Evolutionary conservation across 2,888 invertebrate genomes (phyloP), one percentile per base, ranked within the genome.

Genomic region (Archaeoteleia sp.): DNA sequence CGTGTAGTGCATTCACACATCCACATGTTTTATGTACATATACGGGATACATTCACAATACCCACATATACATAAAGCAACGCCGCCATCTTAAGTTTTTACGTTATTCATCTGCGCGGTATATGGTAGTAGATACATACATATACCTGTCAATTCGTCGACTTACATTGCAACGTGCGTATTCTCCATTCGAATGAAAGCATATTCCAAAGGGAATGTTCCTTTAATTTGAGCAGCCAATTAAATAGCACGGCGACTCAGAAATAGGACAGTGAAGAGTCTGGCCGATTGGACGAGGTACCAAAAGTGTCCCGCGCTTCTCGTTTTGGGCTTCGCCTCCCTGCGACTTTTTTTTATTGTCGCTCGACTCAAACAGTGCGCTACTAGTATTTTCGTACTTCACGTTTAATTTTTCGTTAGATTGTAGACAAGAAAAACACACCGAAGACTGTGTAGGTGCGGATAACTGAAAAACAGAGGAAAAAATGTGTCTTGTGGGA

Each of bases 81-180:
- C 48, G 54, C 25, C 57, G 58, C 66, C 66, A 66, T 66, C 66
- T 66, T 66, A 42, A 66, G 42, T 58, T 60, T 66, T 53, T 66
- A 46, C 54, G 53, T 58, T 66, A 58, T 60, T 66, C 54, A 66
- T 58, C 66, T 66, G 54, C 66, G 66, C 58, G 66, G 58, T 66
- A 48, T 66, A 48, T 58, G 51, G 40, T 53, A 45, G 32, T 53
- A 58, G 46, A 57, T 65, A 65, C 65, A 65, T 53, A 42, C 46
- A 65, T 53, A 53, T 46, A 46, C 27, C 46, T 65, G 65, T 51
- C 58, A 65, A 48, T 58, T 58, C 46, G 49, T 40, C 35, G 35
- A 51, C 42, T 53, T 51, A 51, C 46, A 53, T 46, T 35, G 48
- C 40, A 48, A 42, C 35, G 53, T 53, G 65, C 42, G 42, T 12